phyloP scores from a whole-genome alignment of 2,888 invertebrate genomes.

The Orthosia cruda region DNA sequence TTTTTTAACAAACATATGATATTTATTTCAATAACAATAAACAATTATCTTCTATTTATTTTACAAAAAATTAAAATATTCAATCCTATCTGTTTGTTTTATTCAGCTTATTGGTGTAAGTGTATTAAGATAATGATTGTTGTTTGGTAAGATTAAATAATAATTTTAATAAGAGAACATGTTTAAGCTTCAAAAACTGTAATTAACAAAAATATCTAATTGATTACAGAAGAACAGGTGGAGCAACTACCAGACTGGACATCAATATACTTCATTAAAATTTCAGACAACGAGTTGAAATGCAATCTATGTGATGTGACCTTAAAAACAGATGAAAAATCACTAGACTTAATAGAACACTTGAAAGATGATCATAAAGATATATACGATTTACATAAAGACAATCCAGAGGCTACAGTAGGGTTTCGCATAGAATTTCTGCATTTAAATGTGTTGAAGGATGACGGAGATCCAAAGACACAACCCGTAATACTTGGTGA shows the following conservation, averaged over 20 bases:
- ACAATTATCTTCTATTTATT: background rate
- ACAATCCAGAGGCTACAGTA: constrained; percentile 81
- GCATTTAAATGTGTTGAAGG: constrained; percentile 82
- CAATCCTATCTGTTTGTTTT: constrained; percentile 38
- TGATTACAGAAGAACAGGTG: constrained; percentile 59
- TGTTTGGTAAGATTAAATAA: constrained; percentile 6
- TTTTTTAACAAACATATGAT: background rate
- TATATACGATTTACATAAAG: constrained; percentile 85
- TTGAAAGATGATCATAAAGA: constrained; percentile 81
- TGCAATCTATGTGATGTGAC: constrained; percentile 84
- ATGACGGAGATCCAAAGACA: constrained; percentile 75
- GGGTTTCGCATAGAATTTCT: constrained; percentile 88
- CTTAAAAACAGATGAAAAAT: constrained; percentile 76
- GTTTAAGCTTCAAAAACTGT: background rate
- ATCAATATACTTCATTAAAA: constrained; percentile 82
- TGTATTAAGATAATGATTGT: background rate
- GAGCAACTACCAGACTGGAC: constrained; percentile 83
- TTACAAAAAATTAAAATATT: too few species aligned
- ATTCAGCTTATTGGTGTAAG: constrained; percentile 2
- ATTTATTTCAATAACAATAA: constrained; percentile 26
- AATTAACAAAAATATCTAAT: constrained; percentile 9
- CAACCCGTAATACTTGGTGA: constrained; percentile 82
- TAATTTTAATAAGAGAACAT: background rate
- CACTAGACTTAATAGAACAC: constrained; percentile 78
- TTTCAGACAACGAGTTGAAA: constrained; percentile 71